Evolutionary conservation across 2,888 invertebrate genomes (phyloP), one percentile per base, ranked within the genome.

Genomic region (Ophion obscuratus): DNA sequence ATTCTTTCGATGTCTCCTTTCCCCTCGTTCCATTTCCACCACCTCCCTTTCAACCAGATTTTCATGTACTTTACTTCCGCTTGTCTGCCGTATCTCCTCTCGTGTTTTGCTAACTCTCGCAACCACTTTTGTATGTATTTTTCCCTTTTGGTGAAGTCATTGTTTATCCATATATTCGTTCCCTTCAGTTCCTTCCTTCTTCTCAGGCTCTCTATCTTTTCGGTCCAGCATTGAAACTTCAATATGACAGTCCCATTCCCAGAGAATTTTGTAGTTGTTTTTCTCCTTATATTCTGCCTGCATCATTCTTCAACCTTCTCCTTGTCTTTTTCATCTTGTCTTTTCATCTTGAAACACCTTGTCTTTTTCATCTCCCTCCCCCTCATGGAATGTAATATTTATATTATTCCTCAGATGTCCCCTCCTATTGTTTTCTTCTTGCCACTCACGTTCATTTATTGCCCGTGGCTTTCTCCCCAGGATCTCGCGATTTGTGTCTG

Each of bases 121-220:
- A 77, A 36, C 70, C 76, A 71, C 3, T 20, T 44, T 11, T 66
- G 71, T 9, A 77, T 40, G 7, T 40, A 1, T 64, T 20, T 53
- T 20, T 78, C 83, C n/a, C 83, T 70, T 14, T 17, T 70, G 14
- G 66, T 77, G 17, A 71, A 24, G 20, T 77, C 83, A 20, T 83
- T 71, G 2, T 66, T 62, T 14, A 77, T 36, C 77, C 61, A 70
- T 11, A 78, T 61, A 11, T 27, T 11, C 5, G 62, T 62, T 1
- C 70, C 78, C 9, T 62, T 61, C 44, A 78, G 24, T 17, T 47
- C 62, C 24, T 11, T n/a, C 11, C 31, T 61, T 24, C 20, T 61
- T 9, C 20, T 9, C 10, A 61, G 6, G 24, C n/a, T 61, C 20
- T 64, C 64, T 31, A 62, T 27, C 27, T 20, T 62, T 27, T 62